phyloP scores from a whole-genome alignment of 2,888 invertebrate species.

The Oxycera nigricornis region DNA sequence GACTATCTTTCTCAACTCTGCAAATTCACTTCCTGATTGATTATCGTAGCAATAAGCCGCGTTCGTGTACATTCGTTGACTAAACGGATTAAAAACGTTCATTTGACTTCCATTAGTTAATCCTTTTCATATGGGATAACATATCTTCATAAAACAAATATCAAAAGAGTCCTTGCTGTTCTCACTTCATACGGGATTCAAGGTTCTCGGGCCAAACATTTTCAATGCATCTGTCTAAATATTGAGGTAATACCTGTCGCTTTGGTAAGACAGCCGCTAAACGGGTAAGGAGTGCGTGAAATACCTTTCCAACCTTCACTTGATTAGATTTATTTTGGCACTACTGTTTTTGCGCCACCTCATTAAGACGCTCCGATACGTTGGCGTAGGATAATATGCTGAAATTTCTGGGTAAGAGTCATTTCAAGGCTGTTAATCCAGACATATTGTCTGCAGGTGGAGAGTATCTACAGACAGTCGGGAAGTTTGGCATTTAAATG shows the following conservation, averaged over 20 bases:
- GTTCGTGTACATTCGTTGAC: neutral
- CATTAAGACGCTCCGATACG: neutral
- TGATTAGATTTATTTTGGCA: slow-evolving; percentile 33
- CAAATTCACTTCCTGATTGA: no score
- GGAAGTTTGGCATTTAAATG: neutral
- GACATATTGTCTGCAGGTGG: slow-evolving; percentile 33
- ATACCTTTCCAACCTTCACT: neutral
- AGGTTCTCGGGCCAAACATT: no score
- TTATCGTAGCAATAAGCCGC: neutral
- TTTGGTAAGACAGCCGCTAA: no score
- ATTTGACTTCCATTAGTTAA: slow-evolving; percentile 17
- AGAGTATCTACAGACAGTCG: neutral
- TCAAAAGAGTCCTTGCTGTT: neutral
- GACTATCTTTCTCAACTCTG: no score
- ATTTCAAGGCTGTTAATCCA: no score
- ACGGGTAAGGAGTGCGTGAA: no score
- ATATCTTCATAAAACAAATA: slow-evolving; percentile 22
- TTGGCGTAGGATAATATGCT: neutral
- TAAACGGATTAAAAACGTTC: neutral
- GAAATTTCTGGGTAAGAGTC: no score
- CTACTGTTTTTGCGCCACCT: slow-evolving; percentile 33
- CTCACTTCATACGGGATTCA: no score
- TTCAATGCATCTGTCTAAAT: slow-evolving; percentile 22
- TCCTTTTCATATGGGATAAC: slow-evolving; percentile 35
- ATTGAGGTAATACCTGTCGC: no score